Evolutionary conservation across 2,797 vertebrate genomes (phyloP).

Genomic region (Nasua narica): DNA sequence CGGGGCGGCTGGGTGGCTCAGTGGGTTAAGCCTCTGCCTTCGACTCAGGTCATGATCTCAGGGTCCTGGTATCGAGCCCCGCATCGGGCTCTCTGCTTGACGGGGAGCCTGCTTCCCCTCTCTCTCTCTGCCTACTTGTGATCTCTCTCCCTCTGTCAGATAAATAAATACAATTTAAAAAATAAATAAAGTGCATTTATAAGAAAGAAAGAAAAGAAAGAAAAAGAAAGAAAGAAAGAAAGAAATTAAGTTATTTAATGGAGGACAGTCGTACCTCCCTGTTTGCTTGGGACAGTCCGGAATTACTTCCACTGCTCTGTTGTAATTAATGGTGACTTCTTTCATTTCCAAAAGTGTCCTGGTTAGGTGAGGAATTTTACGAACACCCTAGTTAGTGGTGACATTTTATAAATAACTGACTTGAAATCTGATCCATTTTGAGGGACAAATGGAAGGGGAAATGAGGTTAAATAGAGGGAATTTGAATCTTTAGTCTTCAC

Average conservation of each 20-base stretch:
- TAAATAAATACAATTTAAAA: no score
- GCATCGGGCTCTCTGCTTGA: no score
- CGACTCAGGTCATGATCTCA: no score
- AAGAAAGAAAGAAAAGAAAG: no score
- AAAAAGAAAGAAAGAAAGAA: no score
- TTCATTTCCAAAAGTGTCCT: background rate
- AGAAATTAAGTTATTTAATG: background rate
- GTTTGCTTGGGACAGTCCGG: background rate
- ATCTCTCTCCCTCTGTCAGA: no score
- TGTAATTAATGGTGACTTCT: background rate
- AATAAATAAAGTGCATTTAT: no score
- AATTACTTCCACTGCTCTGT: background rate
- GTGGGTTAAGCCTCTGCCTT: no score
- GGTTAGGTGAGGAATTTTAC: background rate
- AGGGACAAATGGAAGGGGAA: background rate
- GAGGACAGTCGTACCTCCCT: background rate
- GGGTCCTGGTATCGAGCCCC: no score
- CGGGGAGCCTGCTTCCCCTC: no score
- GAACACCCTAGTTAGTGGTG: background rate
- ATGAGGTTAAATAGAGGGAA: background rate
- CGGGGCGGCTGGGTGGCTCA: no score
- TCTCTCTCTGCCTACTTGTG: no score
- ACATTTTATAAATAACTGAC: background rate
- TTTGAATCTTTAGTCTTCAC: background rate
- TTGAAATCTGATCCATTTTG: background rate